Percentiles rank a stretch among this genome's conserved stretches.
These are phyloP conservation scores for Paguma larvata DNA, from an alignment of 2,797 vertebrate species.

Conservation along the genomic window DNA sequence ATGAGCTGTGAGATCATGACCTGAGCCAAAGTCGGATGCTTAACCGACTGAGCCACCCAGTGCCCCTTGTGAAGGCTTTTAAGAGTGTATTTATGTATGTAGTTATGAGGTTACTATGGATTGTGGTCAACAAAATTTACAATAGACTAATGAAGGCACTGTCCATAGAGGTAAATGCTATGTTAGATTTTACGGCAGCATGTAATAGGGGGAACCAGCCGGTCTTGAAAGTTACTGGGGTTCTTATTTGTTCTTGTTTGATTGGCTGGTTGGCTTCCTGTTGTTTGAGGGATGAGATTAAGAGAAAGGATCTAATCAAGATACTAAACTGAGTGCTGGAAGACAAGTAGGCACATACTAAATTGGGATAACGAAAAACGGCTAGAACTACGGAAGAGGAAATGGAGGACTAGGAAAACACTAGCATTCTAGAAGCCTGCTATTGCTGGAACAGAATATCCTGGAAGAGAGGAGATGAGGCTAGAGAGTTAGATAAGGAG, in stretches of 20 bases:
- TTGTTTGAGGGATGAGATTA: background rate
- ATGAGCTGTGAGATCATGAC: too few relatives aligned
- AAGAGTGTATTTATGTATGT: background rate
- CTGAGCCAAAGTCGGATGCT: too few relatives aligned
- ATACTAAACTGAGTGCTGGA: constrained; percentile 38
- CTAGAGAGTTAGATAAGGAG: background rate
- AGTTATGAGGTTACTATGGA: background rate
- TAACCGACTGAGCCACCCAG: too few relatives aligned
- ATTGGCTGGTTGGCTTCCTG: background rate
- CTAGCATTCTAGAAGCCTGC: background rate
- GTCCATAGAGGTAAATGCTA: background rate
- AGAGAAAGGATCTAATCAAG: constrained; percentile 25
- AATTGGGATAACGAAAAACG: background rate
- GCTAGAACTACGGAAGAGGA: background rate
- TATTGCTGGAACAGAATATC: background rate
- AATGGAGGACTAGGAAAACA: background rate
- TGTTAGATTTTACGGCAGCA: background rate
- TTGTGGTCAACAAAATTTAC: constrained; percentile 17
- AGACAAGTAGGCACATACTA: background rate
- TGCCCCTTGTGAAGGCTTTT: background rate
- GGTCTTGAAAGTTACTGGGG: background rate
- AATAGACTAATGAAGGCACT: background rate
- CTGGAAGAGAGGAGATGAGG: background rate
- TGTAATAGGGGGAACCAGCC: background rate
- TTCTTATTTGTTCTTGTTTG: background rate